These are phyloP conservation scores for Bubo scandiacus DNA, from an alignment of 2,113 vertebrate species.

Conservation along the genomic window DNA sequence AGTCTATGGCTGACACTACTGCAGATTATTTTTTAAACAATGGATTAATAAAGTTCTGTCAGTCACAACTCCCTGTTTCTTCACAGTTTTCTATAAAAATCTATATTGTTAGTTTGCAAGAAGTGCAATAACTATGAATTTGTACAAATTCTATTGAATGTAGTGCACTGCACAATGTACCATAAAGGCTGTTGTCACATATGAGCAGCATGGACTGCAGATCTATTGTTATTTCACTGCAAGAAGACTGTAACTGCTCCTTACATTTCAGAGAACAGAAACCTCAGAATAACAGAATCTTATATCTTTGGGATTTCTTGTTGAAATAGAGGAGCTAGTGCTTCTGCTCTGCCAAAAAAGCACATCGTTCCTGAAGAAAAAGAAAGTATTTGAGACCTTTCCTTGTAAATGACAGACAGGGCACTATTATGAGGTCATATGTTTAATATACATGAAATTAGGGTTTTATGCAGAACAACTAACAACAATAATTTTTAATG, in stretches of 20 bases:
- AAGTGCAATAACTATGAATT: not conserved
- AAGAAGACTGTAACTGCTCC: not conserved
- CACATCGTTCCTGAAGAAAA: conserved; percentile 19
- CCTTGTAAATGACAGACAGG: conserved; percentile 21
- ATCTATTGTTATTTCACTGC: not conserved
- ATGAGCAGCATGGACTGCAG: not conserved
- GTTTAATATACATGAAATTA: conserved; percentile 47
- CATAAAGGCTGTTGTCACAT: not conserved
- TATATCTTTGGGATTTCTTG: not conserved
- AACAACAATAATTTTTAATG: conserved; percentile 56
- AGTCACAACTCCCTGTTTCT: not conserved
- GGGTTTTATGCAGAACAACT: not conserved
- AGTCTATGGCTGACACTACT: not conserved
- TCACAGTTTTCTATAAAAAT: not conserved
- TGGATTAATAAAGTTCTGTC: not conserved
- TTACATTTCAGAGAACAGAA: not conserved
- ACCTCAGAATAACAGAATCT: not conserved
- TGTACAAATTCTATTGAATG: not conserved
- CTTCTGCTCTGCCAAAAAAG: conserved; percentile 4
- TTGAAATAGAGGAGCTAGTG: not conserved
- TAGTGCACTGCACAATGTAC: not conserved
- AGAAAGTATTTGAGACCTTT: not conserved
- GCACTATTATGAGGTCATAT: not conserved
- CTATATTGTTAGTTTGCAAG: not conserved
- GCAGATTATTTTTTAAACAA: not conserved